Evolutionary conservation across 2,113 vertebrate genomes (phyloP).

Genomic region (Boulengeromyrus knoepffleri): DNA sequence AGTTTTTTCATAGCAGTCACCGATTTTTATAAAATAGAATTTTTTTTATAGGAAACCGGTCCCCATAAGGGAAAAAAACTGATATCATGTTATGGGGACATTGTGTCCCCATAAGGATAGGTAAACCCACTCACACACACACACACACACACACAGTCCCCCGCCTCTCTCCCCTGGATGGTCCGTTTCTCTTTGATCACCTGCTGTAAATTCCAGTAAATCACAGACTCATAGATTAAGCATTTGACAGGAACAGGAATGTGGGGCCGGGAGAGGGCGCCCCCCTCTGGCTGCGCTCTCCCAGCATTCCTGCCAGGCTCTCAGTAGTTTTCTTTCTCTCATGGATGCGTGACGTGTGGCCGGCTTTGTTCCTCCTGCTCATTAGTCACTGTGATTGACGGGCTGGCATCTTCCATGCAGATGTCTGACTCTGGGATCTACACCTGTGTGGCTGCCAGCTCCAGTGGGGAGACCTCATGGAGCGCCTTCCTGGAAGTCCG

Average conservation of each 20-base stretch:
- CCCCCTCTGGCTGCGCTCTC: neutral
- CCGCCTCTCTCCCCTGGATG: neutral
- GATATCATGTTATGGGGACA: too few relatives aligned
- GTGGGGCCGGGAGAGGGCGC: neutral
- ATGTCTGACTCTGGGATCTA: conserved; percentile 89
- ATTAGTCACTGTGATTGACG: neutral
- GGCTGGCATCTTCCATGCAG: conserved; percentile 41
- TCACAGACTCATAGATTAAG: neutral
- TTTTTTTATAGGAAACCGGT: too few relatives aligned
- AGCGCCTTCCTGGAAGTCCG: conserved; percentile 91
- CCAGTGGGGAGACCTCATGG: conserved; percentile 95
- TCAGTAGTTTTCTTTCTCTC: neutral
- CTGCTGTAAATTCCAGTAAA: neutral
- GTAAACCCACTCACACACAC: too few relatives aligned
- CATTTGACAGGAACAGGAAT: neutral
- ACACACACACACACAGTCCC: neutral
- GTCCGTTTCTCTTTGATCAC: neutral
- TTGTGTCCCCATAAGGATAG: too few relatives aligned
- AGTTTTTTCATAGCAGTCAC: too few relatives aligned
- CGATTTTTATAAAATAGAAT: too few relatives aligned
- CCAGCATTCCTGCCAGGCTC: neutral
- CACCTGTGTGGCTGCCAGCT: conserved; percentile 94
- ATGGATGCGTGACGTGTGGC: neutral
- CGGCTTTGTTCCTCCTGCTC: neutral
- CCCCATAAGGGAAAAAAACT: too few relatives aligned